Base-by-base conservation (phyloP, 1,140 invertebrate species). In the Spodoptera frugiperda region DNA sequence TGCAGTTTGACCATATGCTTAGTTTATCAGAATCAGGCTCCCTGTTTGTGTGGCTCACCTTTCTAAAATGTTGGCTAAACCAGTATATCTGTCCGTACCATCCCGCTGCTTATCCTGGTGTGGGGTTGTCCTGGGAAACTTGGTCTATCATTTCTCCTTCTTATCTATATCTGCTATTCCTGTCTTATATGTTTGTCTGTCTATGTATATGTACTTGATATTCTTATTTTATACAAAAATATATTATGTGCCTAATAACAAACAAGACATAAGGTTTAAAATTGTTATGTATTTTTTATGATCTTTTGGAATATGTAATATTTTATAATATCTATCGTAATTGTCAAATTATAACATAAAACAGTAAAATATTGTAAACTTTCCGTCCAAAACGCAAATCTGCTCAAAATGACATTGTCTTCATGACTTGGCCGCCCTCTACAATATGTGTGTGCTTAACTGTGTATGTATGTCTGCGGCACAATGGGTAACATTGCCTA, bases 41-140 rank as follows among this genome's bases (percentile, higher is more conserved):
- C 70, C 70, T 84, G 81, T 83, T 76, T 85, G 76, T 86, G 83
- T 84, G 84, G 86, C 86, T 88, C 86, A 88, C 87, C 85, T 87
- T 87, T 89, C 87, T 89, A 83, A 79, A 78, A 76, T 46, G 39
- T 79, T 83, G 83, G 78, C 83, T 79, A 55, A 77, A 72, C 49
- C 49, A 53, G 48, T 73, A 9, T 72, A 17, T 63, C 33, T 72
- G 46, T 77, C 53, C 55, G 71, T 73, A 49, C 63, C 63, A 67
- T 67, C 44, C 71, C 71, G 44, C 55, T 48, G 57, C 57, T 63
- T 75, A 49, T 65, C 57, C 57, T 59, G 4, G 15, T 63, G 59
- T 63, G 59, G 59, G 33, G 59, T 57, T 57, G 8, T 54, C 46
- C 33, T 59, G 57, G 71, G 51, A 10, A 9, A 21, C 71, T 59